phyloP scores from a whole-genome alignment of 2,113 vertebrate species.

The Nymphicus hollandicus region DNA sequence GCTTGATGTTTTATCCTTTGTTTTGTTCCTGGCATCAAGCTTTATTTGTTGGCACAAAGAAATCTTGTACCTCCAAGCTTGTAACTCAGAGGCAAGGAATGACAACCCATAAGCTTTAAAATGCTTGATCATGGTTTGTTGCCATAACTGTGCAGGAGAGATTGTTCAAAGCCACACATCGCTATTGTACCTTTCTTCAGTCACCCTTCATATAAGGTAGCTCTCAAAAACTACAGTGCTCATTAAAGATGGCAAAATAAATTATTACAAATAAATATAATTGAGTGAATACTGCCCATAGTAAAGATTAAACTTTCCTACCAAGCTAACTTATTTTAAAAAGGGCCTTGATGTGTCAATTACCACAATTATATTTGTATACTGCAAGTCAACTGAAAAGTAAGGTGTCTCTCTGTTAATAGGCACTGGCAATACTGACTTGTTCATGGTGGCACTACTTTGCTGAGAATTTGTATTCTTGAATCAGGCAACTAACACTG shows the following conservation, averaged over 20 bases:
- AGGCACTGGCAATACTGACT: not conserved
- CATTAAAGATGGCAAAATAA: not conserved
- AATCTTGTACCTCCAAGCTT: not conserved
- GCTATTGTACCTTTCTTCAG: not conserved
- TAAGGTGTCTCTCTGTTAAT: not conserved
- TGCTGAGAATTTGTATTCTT: not conserved
- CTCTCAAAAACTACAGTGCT: not conserved
- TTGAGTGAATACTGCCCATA: not conserved
- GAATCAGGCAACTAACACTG: not conserved
- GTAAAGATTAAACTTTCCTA: not conserved
- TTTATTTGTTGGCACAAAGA: conserved; percentile 1
- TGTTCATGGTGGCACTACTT: not conserved
- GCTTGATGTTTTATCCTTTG: not conserved
- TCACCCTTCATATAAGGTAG: not conserved
- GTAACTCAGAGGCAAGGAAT: not conserved
- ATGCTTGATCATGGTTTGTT: not conserved
- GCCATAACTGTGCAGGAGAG: not conserved
- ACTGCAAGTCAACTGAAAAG: not conserved
- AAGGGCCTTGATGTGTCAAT: not conserved
- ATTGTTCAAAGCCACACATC: not conserved
- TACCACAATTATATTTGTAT: not conserved
- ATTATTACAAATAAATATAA: not conserved
- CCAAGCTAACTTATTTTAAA: not conserved
- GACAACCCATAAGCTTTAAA: not conserved
- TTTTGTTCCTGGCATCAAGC: not conserved